phyloP scores from a whole-genome alignment of 2,888 invertebrate genomes.

The Panopea generosa region DNA sequence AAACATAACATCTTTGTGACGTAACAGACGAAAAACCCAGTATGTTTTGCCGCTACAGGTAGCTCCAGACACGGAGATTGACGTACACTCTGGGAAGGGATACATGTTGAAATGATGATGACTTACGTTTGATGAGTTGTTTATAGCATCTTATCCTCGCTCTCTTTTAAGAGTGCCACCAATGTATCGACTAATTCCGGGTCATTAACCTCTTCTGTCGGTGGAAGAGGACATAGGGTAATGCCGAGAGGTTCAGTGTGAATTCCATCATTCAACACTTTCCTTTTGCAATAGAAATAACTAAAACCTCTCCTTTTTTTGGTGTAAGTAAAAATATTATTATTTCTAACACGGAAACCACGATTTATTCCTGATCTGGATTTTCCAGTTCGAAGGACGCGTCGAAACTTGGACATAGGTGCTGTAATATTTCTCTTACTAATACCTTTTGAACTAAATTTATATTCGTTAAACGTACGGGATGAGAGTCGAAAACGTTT shows the following conservation, averaged over 20 bases:
- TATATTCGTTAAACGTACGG: conserved; percentile 24
- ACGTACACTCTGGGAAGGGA: conserved; percentile 44
- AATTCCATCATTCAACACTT: conserved; percentile 42
- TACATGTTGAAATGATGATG: conserved; percentile 14
- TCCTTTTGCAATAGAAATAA: conserved; percentile 43
- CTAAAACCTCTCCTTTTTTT: conserved; percentile 41
- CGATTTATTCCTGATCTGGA: conserved; percentile 21
- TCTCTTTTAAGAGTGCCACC: conserved; percentile 2
- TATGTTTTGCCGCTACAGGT: conserved; percentile 22
- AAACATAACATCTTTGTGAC: not conserved
- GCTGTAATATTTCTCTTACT: conserved; percentile 32
- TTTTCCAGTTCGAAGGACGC: conserved; percentile 22
- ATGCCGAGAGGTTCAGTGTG: conserved; percentile 43
- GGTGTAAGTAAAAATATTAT: conserved; percentile 26
- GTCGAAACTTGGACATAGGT: conserved; percentile 36
- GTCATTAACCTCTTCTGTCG: conserved; percentile 16
- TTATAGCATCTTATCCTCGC: conserved; percentile 21
- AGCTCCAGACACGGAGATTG: conserved; percentile 35
- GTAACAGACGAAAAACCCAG: not conserved
- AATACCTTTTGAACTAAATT: conserved; percentile 50
- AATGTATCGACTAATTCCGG: conserved; percentile 29
- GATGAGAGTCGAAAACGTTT: not conserved
- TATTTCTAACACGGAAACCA: conserved; percentile 39
- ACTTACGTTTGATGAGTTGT: not conserved
- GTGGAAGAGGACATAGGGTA: conserved; percentile 39